A percentile compares a stretch with the other conserved stretches of the same genome.
These are phyloP conservation scores for Gobio gobio DNA, from an alignment of 2,113 vertebrate species.

Conservation along the genomic window DNA sequence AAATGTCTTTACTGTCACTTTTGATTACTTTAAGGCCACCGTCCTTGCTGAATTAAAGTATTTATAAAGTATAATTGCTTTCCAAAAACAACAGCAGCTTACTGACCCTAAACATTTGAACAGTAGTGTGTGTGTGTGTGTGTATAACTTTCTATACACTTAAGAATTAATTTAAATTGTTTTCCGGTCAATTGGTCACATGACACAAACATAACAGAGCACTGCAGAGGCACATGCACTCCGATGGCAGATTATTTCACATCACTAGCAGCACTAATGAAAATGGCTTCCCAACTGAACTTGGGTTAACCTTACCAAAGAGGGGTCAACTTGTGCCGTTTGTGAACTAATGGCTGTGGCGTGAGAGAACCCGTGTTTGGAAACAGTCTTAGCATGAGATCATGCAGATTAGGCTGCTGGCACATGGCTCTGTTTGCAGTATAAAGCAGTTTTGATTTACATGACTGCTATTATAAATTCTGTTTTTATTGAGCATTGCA, in stretches of 20 bases:
- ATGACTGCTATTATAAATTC: neutral
- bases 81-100: too few species aligned
- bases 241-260: neutral
- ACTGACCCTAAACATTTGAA: too few species aligned
- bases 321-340: slow-evolving; percentile 16
- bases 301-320: neutral
- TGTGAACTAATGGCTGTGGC: slow-evolving; percentile 16
- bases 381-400: slow-evolving; percentile 27
- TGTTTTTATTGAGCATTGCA: slow-evolving; percentile 15
- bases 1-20: neutral
- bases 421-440: neutral
- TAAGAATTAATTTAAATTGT: too few species aligned
- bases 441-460: neutral
- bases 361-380: slow-evolving; percentile 15
- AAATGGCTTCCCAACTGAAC: neutral
- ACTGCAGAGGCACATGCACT: neutral
- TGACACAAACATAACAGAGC: neutral
- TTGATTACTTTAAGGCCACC: too few species aligned
- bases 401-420: slow-evolving; percentile 16
- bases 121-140: too few species aligned
- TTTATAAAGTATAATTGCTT: too few species aligned
- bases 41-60: too few species aligned
- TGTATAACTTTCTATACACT: too few species aligned
- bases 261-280: neutral
- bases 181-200: neutral